These are phyloP conservation scores for Latrodectus hesperus DNA, from an alignment of 2,888 invertebrate species.

Conservation along the genomic window DNA sequence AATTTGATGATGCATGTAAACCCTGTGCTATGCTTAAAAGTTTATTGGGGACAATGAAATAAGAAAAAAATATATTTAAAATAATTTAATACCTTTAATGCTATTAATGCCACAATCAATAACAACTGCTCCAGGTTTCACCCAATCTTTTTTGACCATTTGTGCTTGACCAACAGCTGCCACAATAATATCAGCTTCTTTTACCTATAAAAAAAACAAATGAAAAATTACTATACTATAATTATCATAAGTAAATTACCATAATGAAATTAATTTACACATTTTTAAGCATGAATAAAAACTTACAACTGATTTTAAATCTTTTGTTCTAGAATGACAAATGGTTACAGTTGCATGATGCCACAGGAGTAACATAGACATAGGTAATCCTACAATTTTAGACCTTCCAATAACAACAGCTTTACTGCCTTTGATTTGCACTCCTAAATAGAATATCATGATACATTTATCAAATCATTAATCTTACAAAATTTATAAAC, in stretches of 20 bases:
- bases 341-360: slow-evolving; percentile 96
- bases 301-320: slow-evolving; percentile 84
- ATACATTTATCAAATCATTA: too few species aligned
- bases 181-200: slow-evolving; percentile 93
- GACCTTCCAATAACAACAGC: slow-evolving; percentile 94
- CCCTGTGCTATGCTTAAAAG: not conserved
- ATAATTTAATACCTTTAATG: slow-evolving; percentile 78
- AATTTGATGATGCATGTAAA: too few species aligned
- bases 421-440: slow-evolving; percentile 80
- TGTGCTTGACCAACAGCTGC: slow-evolving; percentile 94
- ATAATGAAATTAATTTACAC: too few species aligned
- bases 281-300: not conserved
- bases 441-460: slow-evolving; percentile 20
- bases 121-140: slow-evolving; percentile 98
- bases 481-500: too few species aligned
- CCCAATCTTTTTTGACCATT: slow-evolving; percentile 95
- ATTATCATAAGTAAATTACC: too few species aligned
- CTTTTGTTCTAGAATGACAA: slow-evolving; percentile 94
- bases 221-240: not conserved
- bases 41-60: too few species aligned
- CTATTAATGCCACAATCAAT: slow-evolving; percentile 99
- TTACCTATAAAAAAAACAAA: slow-evolving; percentile 30
- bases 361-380: slow-evolving; percentile 95
- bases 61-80: too few species aligned
- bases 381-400: slow-evolving; percentile 98